Evolutionary conservation across 23 tunicate species (phyloP), one percentile per base, ranked within the genome.

Genomic region (Halocynthia aurantium): DNA sequence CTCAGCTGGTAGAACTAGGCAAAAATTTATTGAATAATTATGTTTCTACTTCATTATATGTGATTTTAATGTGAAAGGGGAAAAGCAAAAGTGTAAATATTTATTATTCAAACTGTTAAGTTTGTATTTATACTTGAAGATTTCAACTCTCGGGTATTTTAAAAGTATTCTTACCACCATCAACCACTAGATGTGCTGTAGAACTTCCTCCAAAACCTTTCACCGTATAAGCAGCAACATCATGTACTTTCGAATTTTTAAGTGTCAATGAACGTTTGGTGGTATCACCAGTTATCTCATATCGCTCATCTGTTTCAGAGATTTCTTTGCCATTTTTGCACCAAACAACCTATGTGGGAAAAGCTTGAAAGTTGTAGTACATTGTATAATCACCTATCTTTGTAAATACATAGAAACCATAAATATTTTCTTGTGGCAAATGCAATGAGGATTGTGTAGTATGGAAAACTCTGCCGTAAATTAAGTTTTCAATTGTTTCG

Each of bases 171-270:
- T 54, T 49, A 89, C 96, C 87, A 66, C 98, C 98, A 76, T 87
- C 94, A 6, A 93, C 85, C 20, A 87, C 83, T 49, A 93, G 70
- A 56, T 87, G 91, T 19, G 86, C 88, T 7, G 89, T 83, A 76
- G 12, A 79, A 7, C 74, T 63, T 53, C 94, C 98, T 44, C 94
- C 98, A 13, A 83, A 79, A 6, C 94, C 94, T 8, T 74, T 76
- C n/a, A 84, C 21, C 8, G 72, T 68, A 84, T 93, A 93, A 71
- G 80, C 57, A 6, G 94, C 98, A 13, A 84, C 69, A 73, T 93
- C 98, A 10, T 84, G 84, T 10, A 61, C 52, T 40, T 73, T 81
- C 61, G 66, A 80, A 73, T 93, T 89, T 44, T 84, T 69, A 7
- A 93, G 79, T 12, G 83, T 70, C 50, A 93, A 86, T 11, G 94